Conservation (phyloP, 1,140 invertebrate species). For the Lucilia sericata region DNA sequence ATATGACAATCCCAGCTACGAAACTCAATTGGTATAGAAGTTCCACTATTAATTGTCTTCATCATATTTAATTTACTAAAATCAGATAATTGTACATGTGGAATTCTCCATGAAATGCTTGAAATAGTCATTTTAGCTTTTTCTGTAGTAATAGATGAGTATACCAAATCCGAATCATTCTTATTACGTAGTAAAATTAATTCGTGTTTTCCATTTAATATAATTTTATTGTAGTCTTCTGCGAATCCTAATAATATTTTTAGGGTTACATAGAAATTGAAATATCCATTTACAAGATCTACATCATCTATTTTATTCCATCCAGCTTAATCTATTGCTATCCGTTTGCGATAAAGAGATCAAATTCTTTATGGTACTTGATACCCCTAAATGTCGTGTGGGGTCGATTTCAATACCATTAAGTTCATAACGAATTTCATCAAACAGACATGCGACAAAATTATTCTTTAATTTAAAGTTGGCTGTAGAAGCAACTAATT, state of each 20-base stretch:
- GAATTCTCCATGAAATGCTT: too few relatives aligned
- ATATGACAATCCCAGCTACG: too few relatives aligned
- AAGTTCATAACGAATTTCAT: slow-evolving; percentile 68
- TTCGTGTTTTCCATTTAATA: slow-evolving; percentile 68
- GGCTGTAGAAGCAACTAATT: too few relatives aligned
- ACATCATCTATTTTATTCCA: neutral
- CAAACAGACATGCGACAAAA: slow-evolving; percentile 65
- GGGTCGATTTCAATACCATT: slow-evolving; percentile 68
- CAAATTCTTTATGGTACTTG: slow-evolving; percentile 65
- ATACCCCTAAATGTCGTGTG: slow-evolving; percentile 64
- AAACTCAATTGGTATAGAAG: too few relatives aligned
- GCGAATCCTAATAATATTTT: slow-evolving; percentile 66
- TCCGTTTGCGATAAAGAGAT: neutral
- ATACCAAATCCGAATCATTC: too few relatives aligned
- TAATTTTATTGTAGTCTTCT: slow-evolving; percentile 68
- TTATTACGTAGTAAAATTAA: slow-evolving; percentile 65
- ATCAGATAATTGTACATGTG: too few relatives aligned
- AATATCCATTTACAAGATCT: slow-evolving; percentile 52
- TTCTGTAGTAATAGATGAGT: too few relatives aligned
- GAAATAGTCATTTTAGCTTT: too few relatives aligned
- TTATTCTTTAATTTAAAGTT: slow-evolving; percentile 61
- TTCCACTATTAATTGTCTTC: too few relatives aligned
- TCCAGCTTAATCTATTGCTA: neutral
- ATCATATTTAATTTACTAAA: too few relatives aligned
- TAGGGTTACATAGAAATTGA: slow-evolving; percentile 65